Evolutionary conservation across 2,888 invertebrate genomes (phyloP), one percentile per base, ranked within the genome.

Genomic region (Dorcus parallelipipedus): DNA sequence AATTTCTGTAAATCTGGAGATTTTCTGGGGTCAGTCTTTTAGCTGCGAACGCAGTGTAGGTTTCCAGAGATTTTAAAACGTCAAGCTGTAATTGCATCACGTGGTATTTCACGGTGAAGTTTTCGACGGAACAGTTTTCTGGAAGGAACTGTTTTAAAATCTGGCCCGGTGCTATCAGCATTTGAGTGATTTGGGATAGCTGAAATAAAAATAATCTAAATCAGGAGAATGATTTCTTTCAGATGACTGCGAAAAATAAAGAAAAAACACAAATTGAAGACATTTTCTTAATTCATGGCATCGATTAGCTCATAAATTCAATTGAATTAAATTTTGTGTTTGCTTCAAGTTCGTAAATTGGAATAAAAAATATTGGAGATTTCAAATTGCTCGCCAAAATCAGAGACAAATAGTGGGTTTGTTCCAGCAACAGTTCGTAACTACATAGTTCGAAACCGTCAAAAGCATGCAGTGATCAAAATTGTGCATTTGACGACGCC

Each of bases 71-170:
- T 48, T 63, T 64, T 8, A 74, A 61, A 64, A 75, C 73, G 39
- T 64, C 62, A 2, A 57, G 58, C 2, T 74, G 49, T 33, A 75
- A 54, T 9, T 49, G 52, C 4, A 81, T 69, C 64, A 82, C 80
- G 60, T 83, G 79, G 40, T 81, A 67, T 49, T 81, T 81, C 38
- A 84, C 74, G 5, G 75, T 72, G 9, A 61, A 62, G 40, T 59
- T 63, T 43, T 72, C 67, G 42, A 63, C 70, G 4, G 49, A 53
- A 7, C 60, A 40, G 42, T 67, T 66, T 60, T 69, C 69, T 2
- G 71, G 67, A 48, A 72, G 54, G 23, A 76, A 50, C 9, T 59
- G 65, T 53, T 73, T 74, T 54, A 78, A 56, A 43, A 77, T 68
- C 40, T 70, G 67, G 14, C 67, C 47, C 7, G 78, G 78, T 17